These are phyloP conservation scores for Lepisosteus osseus DNA, from an alignment of 2,113 vertebrate genomes.

Conservation along the genomic window DNA sequence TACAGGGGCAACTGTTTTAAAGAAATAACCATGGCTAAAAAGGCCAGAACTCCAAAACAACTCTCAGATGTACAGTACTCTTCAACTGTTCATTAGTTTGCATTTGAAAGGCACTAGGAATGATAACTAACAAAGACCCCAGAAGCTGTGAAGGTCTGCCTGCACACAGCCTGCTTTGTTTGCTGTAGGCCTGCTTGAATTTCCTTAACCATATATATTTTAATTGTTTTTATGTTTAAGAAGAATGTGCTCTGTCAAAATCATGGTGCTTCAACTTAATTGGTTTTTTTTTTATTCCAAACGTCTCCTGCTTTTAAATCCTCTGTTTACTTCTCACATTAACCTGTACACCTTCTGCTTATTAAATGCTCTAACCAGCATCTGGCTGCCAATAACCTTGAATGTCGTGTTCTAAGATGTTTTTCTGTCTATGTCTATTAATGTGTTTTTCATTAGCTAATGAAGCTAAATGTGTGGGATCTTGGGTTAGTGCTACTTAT, in stretches of 20 bases:
- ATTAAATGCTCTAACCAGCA: slow-evolving; percentile 27
- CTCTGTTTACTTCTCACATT: slow-evolving; percentile 25
- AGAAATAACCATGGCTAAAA: slow-evolving; percentile 55
- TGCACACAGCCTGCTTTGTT: slow-evolving; percentile 88
- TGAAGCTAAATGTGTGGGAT: slow-evolving; percentile 42
- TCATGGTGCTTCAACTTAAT: slow-evolving; percentile 16
- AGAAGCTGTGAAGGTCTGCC: slow-evolving; percentile 89
- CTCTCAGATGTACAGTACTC: slow-evolving; percentile 11
- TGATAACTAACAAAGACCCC: slow-evolving; percentile 48
- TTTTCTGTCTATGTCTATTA: slow-evolving; percentile 33
- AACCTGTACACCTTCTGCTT: slow-evolving; percentile 48
- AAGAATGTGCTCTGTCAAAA: slow-evolving; percentile 20
- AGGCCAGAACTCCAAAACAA: slow-evolving; percentile 19
- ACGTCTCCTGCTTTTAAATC: slow-evolving; percentile 27
- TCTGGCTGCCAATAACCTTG: slow-evolving; percentile 31
- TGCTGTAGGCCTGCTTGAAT: slow-evolving; percentile 63
- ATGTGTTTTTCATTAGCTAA: slow-evolving; percentile 52
- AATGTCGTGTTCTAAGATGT: slow-evolving; percentile 27
- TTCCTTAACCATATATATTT: slow-evolving; percentile 32
- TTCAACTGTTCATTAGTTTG: slow-evolving; percentile 1
- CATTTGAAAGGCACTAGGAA: neutral
- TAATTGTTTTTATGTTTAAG: slow-evolving; percentile 26
- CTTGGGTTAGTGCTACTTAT: slow-evolving; percentile 32
- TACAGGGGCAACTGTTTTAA: neutral
- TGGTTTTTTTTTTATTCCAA: neutral